phyloP scores from a whole-genome alignment of 2,797 vertebrate species.

The Aulostomus chinensis region DNA sequence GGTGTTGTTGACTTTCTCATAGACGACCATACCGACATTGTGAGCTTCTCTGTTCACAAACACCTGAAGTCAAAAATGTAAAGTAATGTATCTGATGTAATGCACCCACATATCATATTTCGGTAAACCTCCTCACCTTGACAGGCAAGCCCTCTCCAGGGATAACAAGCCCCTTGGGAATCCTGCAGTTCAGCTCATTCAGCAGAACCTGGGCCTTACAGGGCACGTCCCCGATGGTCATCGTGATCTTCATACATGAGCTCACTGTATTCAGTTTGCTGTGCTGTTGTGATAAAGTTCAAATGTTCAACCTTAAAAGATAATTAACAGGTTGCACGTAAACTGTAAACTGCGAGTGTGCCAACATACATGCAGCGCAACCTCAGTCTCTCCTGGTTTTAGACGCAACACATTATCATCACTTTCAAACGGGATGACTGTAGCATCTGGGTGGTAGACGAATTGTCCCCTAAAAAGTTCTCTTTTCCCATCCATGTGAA shows the following conservation, averaged over 20 bases:
- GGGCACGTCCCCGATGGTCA: slow-evolving; percentile 83
- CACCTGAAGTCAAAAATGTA: slow-evolving; percentile 78
- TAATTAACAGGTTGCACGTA: neutral
- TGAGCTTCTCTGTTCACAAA: slow-evolving; percentile 78
- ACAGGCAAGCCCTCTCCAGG: slow-evolving; percentile 77
- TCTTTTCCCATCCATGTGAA: slow-evolving; percentile 80
- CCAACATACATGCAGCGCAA: slow-evolving; percentile 87
- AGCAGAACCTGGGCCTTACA: slow-evolving; percentile 84
- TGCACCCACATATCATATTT: no score
- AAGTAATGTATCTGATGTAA: no score
- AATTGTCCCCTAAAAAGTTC: slow-evolving; percentile 70
- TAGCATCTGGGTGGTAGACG: slow-evolving; percentile 77
- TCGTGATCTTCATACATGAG: slow-evolving; percentile 85
- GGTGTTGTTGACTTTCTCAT: slow-evolving; percentile 32
- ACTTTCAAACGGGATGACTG: slow-evolving; percentile 72
- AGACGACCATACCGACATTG: slow-evolving; percentile 80
- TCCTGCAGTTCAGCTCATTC: slow-evolving; percentile 88
- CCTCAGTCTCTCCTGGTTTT: slow-evolving; percentile 80
- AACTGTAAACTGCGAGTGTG: neutral
- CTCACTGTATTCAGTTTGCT: slow-evolving; percentile 79
- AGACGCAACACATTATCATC: slow-evolving; percentile 72
- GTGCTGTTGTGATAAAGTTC: slow-evolving; percentile 77
- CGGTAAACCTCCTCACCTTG: slow-evolving; percentile 72
- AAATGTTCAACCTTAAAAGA: neutral
- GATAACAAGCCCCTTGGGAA: slow-evolving; percentile 80